Evolutionary conservation across 2,113 vertebrate genomes (phyloP), one percentile per base, ranked within the genome.

Genomic region (Etia nguti): DNA sequence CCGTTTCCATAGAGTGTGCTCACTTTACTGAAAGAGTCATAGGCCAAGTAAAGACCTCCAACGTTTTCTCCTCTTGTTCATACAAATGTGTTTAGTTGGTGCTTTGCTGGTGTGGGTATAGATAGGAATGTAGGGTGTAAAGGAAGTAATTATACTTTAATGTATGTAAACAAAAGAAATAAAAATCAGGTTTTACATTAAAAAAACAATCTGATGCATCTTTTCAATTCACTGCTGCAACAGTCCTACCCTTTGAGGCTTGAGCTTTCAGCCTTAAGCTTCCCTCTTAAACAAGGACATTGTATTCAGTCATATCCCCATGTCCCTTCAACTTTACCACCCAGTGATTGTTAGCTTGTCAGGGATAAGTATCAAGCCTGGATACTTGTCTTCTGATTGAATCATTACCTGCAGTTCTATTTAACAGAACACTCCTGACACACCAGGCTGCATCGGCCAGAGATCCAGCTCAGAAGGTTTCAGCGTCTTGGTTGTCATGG

Each of bases 1-100:
- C 52, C 34, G 87, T 93, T 93, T 93, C 93, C 89, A 85, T 48
- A 82, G 91, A 79, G 75, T 1, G 82, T 90, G 80, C 81, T 90
- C 50, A 15, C 73, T 84, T 79, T 62, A 48, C 65, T 70, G 36
- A 5, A 84, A 29, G 56, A 83, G 60, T 83, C 88, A 52, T 20
- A 82, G 77, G 60, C 83, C 60, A 77, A 89, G 55, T 26, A 48
- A 80, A 59, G 55, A n/a, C n/a, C 24, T 81, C n/a, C 7, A 56
- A 10, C 20, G 4, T 55, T 54, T 68, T 46, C 56, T 81, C 36
- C 15, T 46, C 10, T 4, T 60, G 65, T 68, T 86, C 84, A 36
- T 1, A 43, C 57, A 87, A 73, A 73, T 52, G 4, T 77, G 20
- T 77, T 59, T 52, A 26, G 31, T 57, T 26, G 48, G 85, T 26